Conservation (phyloP, 2,113 vertebrate species). For the Condylura cristata region DNA sequence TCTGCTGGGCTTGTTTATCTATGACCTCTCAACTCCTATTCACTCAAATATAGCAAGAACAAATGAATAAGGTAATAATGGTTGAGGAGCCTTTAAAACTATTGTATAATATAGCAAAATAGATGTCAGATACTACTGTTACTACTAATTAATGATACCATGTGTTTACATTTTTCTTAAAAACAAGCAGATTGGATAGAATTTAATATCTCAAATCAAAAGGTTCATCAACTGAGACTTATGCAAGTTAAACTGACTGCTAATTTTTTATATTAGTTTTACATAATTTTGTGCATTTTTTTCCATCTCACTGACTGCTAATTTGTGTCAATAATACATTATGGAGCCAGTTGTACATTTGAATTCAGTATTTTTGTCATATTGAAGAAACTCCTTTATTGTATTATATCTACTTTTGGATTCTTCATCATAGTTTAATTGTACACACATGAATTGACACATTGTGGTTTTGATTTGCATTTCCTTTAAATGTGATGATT, state of each 20-base stretch:
- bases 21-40: neutral
- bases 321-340: neutral
- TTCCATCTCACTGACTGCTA: too few species aligned
- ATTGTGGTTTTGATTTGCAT: too few species aligned
- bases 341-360: neutral
- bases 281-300: too few species aligned
- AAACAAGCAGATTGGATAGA: neutral
- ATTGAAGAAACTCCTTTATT: too few species aligned
- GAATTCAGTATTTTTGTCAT: neutral
- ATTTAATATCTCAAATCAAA: neutral
- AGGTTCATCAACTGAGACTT: neutral
- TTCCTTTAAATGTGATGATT: too few species aligned
- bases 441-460: too few species aligned
- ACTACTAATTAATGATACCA: neutral
- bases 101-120: neutral
- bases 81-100: neutral
- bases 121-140: neutral
- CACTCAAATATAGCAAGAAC: neutral
- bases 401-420: too few species aligned
- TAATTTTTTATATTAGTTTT: too few species aligned
- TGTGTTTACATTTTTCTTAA: neutral
- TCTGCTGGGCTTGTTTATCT: neutral
- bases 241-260: neutral
- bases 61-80: neutral
- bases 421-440: too few species aligned